Conservation (phyloP, 2,888 invertebrate genomes). For the Phaedon cochleariae region DNA sequence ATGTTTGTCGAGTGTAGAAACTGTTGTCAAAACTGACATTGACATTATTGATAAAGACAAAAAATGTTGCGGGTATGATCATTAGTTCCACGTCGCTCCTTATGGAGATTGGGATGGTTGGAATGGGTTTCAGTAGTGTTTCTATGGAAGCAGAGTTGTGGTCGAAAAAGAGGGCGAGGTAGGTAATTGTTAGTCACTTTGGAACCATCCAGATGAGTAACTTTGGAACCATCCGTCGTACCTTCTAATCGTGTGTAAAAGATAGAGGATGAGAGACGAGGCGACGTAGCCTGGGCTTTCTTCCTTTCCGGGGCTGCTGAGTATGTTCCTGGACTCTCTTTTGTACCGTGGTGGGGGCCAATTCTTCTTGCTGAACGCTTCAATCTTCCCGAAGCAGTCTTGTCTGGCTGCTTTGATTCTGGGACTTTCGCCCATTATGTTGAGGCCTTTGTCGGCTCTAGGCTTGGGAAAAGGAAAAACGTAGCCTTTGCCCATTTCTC, state of each 20-base stretch:
- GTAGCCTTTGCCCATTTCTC: slow-evolving; percentile 46
- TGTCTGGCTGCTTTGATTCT: slow-evolving; percentile 59
- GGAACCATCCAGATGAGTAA: slow-evolving; percentile 49
- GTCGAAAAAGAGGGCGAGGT: slow-evolving; percentile 59
- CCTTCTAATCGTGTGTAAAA: slow-evolving; percentile 53
- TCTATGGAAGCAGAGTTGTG: slow-evolving; percentile 58
- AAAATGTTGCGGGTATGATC: too few relatives aligned
- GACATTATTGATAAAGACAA: too few relatives aligned
- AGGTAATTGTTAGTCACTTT: slow-evolving; percentile 49
- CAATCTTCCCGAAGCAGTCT: slow-evolving; percentile 59
- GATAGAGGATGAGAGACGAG: slow-evolving; percentile 64
- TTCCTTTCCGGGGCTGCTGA: slow-evolving; percentile 59
- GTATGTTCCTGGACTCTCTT: slow-evolving; percentile 43
- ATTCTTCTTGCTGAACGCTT: slow-evolving; percentile 51
- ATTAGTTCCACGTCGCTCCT: too few relatives aligned
- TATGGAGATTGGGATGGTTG: too few relatives aligned
- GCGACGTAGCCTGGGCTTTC: slow-evolving; percentile 66
- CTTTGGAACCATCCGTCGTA: too few relatives aligned
- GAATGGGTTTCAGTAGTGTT: too few relatives aligned
- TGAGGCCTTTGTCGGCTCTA: slow-evolving; percentile 45
- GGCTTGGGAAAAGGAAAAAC: slow-evolving; percentile 48
- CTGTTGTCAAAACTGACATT: too few relatives aligned
- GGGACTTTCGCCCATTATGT: slow-evolving; percentile 54
- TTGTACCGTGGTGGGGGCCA: slow-evolving; percentile 36
- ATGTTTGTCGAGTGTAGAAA: too few relatives aligned